Conservation (phyloP, 2,113 vertebrate species). For the Syrrhaptes paradoxus region DNA sequence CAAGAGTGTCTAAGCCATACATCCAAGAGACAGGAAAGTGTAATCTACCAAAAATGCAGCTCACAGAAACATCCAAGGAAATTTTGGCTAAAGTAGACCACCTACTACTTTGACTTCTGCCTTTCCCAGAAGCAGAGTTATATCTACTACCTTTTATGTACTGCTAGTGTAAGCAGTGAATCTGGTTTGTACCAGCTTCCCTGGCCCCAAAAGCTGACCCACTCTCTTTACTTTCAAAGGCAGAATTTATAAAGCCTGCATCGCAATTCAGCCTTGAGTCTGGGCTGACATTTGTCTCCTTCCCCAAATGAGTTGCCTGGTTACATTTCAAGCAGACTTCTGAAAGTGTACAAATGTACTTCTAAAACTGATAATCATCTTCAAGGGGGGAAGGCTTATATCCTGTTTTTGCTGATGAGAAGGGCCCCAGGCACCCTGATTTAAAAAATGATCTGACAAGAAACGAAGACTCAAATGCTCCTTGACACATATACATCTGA, state of each 20-base stretch:
- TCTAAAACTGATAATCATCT: constrained; percentile 59
- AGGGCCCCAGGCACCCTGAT: constrained; percentile 53
- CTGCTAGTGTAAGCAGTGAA: not conserved
- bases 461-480: constrained; percentile 37
- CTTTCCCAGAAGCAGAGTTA: not conserved
- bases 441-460: constrained; percentile 67
- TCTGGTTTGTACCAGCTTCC: not conserved
- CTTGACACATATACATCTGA: constrained; percentile 55
- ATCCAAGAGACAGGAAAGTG: not conserved
- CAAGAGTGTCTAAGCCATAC: not conserved
- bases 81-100: not conserved
- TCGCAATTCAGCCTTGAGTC: constrained; percentile 9
- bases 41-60: not conserved
- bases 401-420: constrained; percentile 58
- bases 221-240: constrained; percentile 6
- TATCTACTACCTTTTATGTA: not conserved
- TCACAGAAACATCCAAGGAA: not conserved
- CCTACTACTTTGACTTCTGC: not conserved
- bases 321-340: constrained; percentile 53
- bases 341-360: constrained; percentile 52
- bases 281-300: constrained; percentile 44
- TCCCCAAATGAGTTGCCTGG: constrained; percentile 33
- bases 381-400: constrained; percentile 4
- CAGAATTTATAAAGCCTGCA: not conserved
- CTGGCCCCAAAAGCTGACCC: constrained; percentile 7